These are phyloP conservation scores for Papilio protenor DNA, from an alignment of 2,888 invertebrate species.

Conservation along the genomic window DNA sequence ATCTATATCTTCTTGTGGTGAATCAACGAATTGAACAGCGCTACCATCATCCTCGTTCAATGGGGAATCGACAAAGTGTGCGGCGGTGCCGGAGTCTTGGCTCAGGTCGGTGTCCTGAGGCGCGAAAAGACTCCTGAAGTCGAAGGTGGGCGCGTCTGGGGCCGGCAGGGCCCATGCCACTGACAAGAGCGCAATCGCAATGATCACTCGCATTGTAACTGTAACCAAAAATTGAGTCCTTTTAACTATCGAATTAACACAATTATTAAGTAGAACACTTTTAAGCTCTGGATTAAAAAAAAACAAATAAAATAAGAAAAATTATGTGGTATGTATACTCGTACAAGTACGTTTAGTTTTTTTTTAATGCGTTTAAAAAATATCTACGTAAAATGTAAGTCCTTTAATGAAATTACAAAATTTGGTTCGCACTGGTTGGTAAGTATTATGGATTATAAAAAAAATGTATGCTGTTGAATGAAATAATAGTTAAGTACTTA, in stretches of 20 bases:
- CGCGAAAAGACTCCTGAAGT: constrained; percentile 48
- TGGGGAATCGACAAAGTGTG: constrained; percentile 22
- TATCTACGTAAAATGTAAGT: neutral
- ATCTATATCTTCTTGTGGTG: neutral
- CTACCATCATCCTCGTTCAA: constrained; percentile 15
- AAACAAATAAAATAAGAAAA: neutral
- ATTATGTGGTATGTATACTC: neutral
- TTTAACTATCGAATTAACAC: neutral
- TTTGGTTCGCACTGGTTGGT: neutral
- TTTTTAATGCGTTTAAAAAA: neutral
- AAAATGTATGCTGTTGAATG: constrained; percentile 25
- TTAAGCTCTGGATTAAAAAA: neutral
- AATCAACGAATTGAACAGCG: constrained; percentile 40
- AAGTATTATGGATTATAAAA: neutral
- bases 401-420: neutral
- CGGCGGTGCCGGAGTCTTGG: constrained; percentile 26
- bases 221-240: constrained; percentile 49
- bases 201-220: constrained; percentile 69
- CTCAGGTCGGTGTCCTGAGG: constrained; percentile 46
- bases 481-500: constrained; percentile 36
- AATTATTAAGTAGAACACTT: neutral
- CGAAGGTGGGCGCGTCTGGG: constrained; percentile 42
- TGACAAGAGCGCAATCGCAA: constrained; percentile 64
- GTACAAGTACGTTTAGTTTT: neutral
- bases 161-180: constrained; percentile 58